Conservation (phyloP, 1,140 invertebrate genomes). For the Colletes gigas region DNA sequence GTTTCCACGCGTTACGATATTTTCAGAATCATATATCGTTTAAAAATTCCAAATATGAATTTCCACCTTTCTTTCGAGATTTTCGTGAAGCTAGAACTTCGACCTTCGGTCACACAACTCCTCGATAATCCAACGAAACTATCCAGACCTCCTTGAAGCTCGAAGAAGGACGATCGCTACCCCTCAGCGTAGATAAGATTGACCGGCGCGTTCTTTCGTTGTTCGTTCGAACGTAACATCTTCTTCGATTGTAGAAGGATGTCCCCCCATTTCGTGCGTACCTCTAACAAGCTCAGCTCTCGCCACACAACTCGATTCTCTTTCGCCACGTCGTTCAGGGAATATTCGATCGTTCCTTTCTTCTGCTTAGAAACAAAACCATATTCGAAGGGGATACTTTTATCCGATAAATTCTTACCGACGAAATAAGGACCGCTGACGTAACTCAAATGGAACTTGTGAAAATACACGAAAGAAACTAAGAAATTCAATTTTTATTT, state of each 20-base stretch:
- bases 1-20: no score
- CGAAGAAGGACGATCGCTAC: constrained; percentile 16
- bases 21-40: no score
- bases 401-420: background rate
- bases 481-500: no score
- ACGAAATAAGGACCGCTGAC: no score
- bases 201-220: background rate
- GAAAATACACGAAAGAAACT: no score
- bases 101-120: background rate
- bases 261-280: background rate
- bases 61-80: constrained; percentile 6
- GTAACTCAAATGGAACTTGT: no score
- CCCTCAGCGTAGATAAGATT: constrained; percentile 18
- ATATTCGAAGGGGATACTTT: no score
- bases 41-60: no score
- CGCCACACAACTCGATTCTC: background rate
- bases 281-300: constrained; percentile 16
- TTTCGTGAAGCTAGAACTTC: constrained; percentile 12
- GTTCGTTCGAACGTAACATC: constrained; percentile 33
- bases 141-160: constrained; percentile 23
- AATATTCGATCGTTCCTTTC: background rate
- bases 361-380: no score
- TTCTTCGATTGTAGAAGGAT: constrained; percentile 26
- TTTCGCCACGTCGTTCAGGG: background rate
- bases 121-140: constrained; percentile 30